Evolutionary conservation across 2,113 vertebrate species (phyloP).

Genomic region (Eulemur rufifrons): DNA sequence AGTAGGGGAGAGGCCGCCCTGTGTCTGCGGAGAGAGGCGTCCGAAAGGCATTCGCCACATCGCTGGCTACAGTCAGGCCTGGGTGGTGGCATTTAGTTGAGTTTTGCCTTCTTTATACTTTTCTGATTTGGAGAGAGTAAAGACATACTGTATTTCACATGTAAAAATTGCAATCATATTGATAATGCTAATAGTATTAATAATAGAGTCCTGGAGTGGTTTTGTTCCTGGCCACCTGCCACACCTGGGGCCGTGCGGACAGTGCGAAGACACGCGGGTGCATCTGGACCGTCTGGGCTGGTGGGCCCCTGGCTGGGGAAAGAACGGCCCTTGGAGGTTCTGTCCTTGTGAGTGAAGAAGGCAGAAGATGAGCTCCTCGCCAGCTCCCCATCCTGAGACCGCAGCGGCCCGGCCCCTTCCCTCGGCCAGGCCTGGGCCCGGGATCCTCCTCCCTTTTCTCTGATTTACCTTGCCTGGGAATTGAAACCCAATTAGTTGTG

Average conservation of each 20-base stretch:
- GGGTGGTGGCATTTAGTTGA: not conserved
- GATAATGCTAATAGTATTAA: rapidly evolving
- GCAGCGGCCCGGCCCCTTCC: rapidly evolving
- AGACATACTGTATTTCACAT: too few species aligned
- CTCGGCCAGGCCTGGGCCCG: rapidly evolving
- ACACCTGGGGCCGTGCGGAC: rapidly evolving
- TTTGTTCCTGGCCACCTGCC: not conserved
- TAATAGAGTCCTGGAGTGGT: rapidly evolving
- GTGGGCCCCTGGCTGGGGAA: not conserved
- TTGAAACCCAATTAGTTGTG: not conserved
- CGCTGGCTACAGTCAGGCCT: rapidly evolving
- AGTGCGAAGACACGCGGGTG: not conserved
- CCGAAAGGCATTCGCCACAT: not conserved
- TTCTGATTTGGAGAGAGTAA: not conserved
- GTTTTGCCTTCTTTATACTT: not conserved
- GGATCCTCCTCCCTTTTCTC: not conserved
- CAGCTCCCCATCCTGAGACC: rapidly evolving
- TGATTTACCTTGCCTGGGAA: not conserved
- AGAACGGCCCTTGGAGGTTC: rapidly evolving
- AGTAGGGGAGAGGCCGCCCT: rapidly evolving
- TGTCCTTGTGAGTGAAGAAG: rapidly evolving
- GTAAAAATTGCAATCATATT: rapidly evolving
- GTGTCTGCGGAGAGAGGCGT: not conserved
- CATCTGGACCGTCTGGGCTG: rapidly evolving
- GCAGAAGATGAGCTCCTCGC: rapidly evolving